A percentile compares a stretch with the other conserved stretches of the same genome.
Evolutionary conservation across 2,888 invertebrate genomes (phyloP).

Genomic region (Ariolimax columbianus): DNA sequence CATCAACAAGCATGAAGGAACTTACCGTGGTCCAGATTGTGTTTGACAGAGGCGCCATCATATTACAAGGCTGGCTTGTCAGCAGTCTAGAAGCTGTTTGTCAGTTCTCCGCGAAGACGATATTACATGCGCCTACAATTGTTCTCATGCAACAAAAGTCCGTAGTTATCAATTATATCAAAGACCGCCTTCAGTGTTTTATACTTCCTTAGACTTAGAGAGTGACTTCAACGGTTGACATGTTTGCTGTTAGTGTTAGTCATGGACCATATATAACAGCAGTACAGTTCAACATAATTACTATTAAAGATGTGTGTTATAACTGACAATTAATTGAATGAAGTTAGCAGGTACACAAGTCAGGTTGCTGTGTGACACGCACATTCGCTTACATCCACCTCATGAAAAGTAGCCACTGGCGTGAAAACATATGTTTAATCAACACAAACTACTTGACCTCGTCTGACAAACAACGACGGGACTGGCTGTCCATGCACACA

Average conservation of each 20-base stretch:
- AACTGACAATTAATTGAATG: neutral
- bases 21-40: slow-evolving; percentile 43
- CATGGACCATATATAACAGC: neutral
- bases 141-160: neutral
- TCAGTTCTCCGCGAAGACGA: neutral
- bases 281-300: neutral
- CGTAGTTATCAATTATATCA: neutral
- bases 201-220: neutral
- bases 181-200: neutral
- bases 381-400: neutral
- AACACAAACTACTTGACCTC: neutral
- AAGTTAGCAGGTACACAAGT: neutral
- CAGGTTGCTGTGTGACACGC: neutral
- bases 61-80: neutral
- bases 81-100: neutral
- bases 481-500: no score
- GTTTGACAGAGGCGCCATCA: slow-evolving; percentile 29
- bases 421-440: neutral
- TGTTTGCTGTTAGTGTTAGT: neutral
- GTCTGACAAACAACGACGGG: neutral
- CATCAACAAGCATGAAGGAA: neutral
- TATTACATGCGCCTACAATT: neutral
- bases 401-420: neutral
- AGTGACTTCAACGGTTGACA: neutral
- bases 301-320: neutral